Conservation (phyloP, 2,113 vertebrate genomes). For the Odocoileus hemionus region DNA sequence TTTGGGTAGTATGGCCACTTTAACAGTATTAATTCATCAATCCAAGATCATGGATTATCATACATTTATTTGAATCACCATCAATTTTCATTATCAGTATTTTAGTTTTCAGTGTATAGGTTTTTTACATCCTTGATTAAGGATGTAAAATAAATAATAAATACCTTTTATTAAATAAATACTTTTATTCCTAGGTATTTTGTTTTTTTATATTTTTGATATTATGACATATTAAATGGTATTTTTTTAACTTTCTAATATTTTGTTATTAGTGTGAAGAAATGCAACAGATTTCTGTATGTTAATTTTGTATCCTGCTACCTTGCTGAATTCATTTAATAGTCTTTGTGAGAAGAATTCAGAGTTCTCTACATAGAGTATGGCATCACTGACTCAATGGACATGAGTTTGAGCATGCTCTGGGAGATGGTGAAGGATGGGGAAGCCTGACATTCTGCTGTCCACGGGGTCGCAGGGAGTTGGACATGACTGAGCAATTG, state of each 20-base stretch:
- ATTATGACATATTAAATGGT: not conserved
- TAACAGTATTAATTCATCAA: too few species aligned
- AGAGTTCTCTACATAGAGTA: not conserved
- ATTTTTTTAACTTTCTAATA: not conserved
- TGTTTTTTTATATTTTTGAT: not conserved
- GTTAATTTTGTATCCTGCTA: not conserved
- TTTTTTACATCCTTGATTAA: not conserved
- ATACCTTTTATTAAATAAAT: too few species aligned
- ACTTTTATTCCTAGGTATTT: not conserved
- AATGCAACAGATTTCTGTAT: not conserved
- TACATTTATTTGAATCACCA: too few species aligned
- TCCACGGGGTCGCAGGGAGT: not conserved
- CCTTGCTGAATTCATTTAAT: not conserved
- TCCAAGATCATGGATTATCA: too few species aligned
- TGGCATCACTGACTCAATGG: not conserved
- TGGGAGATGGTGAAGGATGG: not conserved
- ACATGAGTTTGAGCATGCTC: not conserved
- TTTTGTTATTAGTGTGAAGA: not conserved
- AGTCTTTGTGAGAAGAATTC: not conserved
- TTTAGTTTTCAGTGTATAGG: not conserved
- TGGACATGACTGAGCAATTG: not conserved
- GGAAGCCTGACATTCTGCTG: not conserved
- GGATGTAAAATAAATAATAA: too few species aligned
- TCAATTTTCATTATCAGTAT: too few species aligned
- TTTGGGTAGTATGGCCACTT: too few species aligned